Evolutionary conservation across 2,888 invertebrate genomes (phyloP).

Genomic region (Timema podura): DNA sequence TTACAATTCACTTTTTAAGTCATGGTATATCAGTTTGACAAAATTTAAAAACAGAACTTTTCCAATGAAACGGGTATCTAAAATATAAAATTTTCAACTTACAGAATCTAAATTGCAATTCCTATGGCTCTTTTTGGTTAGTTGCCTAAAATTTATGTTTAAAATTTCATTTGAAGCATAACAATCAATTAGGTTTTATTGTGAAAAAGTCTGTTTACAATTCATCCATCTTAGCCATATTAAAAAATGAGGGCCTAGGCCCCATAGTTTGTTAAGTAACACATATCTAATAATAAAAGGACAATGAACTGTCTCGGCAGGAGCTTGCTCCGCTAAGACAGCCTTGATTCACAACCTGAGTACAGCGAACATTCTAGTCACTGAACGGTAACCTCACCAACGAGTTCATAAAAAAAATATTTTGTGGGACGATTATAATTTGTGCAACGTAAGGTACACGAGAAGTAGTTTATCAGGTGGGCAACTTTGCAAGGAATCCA

Average conservation of each 20-base stretch:
- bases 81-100: conserved; percentile 14
- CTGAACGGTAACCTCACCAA: conserved; percentile 26
- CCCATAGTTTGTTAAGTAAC: conserved; percentile 16
- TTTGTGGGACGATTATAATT: too few relatives aligned
- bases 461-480: not conserved
- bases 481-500: too few relatives aligned
- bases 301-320: conserved; percentile 23
- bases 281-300: conserved; percentile 21
- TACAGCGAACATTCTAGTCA: conserved; percentile 26
- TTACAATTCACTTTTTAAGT: too few relatives aligned
- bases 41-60: conserved; percentile 12
- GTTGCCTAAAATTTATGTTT: too few relatives aligned
- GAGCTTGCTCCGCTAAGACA: conserved; percentile 16
- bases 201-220: too few relatives aligned
- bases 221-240: too few relatives aligned
- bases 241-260: too few relatives aligned
- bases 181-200: conserved; percentile 18
- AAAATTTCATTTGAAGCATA: too few relatives aligned
- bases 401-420: too few relatives aligned
- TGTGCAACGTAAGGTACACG: too few relatives aligned
- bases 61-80: conserved; percentile 14
- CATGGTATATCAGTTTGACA: too few relatives aligned
- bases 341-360: conserved; percentile 31
- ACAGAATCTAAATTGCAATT: conserved; percentile 25
- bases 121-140: conserved; percentile 20